Percentiles rank a stretch among this genome's conserved stretches.
Evolutionary conservation across 2,888 invertebrate species (phyloP).

Genomic region (Galeopsomyia nigrocyanea): DNA sequence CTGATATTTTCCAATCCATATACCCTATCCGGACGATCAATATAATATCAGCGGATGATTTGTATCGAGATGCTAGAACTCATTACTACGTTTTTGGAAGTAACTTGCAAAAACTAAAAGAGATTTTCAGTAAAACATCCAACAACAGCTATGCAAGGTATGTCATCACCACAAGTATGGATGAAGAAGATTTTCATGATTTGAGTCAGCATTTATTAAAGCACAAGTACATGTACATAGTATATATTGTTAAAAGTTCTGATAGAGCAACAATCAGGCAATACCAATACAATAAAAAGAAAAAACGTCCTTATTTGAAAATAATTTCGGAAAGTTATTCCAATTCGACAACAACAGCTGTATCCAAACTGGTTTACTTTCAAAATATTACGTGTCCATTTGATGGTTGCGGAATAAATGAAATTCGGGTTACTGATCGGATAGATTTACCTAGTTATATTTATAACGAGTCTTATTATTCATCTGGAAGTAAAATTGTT

Average conservation of each 20-base stretch:
- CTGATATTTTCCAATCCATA: slow-evolving; percentile 1
- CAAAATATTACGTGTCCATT: background rate
- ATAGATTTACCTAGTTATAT: background rate
- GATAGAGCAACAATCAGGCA: background rate
- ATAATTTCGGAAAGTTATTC: too few relatives aligned
- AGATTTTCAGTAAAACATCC: background rate
- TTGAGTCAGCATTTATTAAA: background rate
- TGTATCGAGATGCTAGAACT: background rate
- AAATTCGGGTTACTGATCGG: background rate
- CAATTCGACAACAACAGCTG: too few relatives aligned
- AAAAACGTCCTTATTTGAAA: too few relatives aligned
- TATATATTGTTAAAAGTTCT: background rate
- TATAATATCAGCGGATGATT: background rate
- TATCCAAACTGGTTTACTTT: too few relatives aligned
- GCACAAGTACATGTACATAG: background rate
- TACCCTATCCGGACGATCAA: background rate
- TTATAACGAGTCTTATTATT: background rate
- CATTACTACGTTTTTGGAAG: slow-evolving; percentile 7
- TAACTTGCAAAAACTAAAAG: background rate
- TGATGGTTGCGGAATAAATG: background rate
- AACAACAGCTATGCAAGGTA: slow-evolving; percentile 7
- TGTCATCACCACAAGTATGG: background rate
- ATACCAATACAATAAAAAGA: too few relatives aligned
- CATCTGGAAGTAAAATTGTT: background rate
- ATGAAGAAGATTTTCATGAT: background rate